Conservation (phyloP, 2,888 invertebrate genomes). For the Lasioglossum oenotherae region DNA sequence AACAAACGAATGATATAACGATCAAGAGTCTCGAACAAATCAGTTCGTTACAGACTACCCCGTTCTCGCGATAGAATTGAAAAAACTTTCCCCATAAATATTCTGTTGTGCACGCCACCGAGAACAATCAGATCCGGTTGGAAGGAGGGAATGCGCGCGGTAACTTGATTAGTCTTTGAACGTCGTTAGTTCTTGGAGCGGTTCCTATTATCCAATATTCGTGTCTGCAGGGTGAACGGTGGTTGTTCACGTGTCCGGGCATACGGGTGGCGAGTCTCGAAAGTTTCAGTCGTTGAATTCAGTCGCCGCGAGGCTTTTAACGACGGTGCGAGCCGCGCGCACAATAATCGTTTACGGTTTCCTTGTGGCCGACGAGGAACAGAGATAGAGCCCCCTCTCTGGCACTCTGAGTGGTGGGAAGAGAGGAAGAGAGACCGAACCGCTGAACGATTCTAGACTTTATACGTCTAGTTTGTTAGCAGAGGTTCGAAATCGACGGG, state of each 20-base stretch:
- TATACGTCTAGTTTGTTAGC: constrained; percentile 58
- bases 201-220: background rate
- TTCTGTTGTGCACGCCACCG: background rate
- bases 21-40: background rate
- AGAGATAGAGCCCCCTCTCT: background rate
- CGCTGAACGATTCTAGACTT: constrained; percentile 66
- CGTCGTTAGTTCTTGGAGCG: background rate
- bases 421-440: constrained; percentile 32
- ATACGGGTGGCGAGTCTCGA: constrained; percentile 30
- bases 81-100: background rate
- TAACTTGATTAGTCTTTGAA: constrained; percentile 1
- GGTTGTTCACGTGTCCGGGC: constrained; percentile 57
- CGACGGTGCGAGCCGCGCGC: constrained; percentile 38
- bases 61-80: background rate
- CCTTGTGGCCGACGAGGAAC: constrained; percentile 49
- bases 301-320: constrained; percentile 69
- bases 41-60: background rate
- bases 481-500: constrained; percentile 50
- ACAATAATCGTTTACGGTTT: constrained; percentile 63
- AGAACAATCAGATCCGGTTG: background rate
- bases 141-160: background rate
- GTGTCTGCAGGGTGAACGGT: background rate
- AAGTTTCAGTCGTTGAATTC: constrained; percentile 71
- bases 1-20: background rate
- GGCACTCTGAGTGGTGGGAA: no score